Evolutionary conservation across 2,113 vertebrate genomes (phyloP).

Genomic region (Tinamus guttatus): DNA sequence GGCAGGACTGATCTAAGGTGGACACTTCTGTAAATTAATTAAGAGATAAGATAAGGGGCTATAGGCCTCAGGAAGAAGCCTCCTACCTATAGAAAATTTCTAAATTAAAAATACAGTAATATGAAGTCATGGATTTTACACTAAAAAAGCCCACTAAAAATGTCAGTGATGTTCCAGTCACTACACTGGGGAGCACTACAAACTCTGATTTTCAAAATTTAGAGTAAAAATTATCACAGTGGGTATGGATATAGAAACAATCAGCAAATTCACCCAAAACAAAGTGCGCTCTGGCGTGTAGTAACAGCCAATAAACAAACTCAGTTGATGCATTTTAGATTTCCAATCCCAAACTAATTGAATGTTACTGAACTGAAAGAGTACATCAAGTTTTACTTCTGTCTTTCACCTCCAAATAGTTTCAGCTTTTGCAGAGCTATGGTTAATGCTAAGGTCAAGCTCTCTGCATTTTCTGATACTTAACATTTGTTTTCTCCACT

Average conservation of each 20-base stretch:
- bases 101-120: neutral
- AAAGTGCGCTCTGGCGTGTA: neutral
- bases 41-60: too few species aligned
- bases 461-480: neutral
- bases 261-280: neutral
- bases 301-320: neutral
- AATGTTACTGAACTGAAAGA: neutral
- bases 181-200: neutral
- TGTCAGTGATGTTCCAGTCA: neutral
- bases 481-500: accelerated
- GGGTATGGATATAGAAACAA: neutral
- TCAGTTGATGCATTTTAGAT: neutral
- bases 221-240: neutral
- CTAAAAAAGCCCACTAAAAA: neutral
- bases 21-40: too few species aligned
- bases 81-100: neutral
- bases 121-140: neutral
- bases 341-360: neutral
- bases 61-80: neutral
- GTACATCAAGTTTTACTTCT: neutral
- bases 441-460: neutral
- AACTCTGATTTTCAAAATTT: neutral
- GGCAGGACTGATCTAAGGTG: too few species aligned
- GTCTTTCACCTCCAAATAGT: neutral
- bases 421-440: neutral